Conservation (phyloP, 2,888 invertebrate species). For the Ichneumon xanthorius region DNA sequence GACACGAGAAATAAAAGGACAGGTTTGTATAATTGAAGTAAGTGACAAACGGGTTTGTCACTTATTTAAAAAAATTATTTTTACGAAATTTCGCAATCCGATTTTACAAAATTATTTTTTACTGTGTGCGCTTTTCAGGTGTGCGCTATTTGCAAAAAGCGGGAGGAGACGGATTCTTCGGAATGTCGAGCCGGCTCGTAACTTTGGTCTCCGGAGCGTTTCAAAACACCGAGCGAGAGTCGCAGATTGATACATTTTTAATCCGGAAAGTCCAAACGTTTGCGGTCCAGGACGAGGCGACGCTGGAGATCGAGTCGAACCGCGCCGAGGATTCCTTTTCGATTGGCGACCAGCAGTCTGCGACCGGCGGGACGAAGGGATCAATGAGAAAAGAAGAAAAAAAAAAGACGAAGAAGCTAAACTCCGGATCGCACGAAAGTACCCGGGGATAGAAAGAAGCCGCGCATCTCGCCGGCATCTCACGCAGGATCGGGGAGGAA, state of each 20-base stretch:
- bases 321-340: slow-evolving; percentile 46
- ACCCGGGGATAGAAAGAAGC: slow-evolving; percentile 54
- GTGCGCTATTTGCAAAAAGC: slow-evolving; percentile 17
- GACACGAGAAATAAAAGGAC: no score
- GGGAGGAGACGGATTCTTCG: slow-evolving; percentile 35
- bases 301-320: slow-evolving; percentile 15
- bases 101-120: no score
- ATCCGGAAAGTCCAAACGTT: not conserved
- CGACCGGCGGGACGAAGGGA: slow-evolving; percentile 40
- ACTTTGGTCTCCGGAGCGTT: slow-evolving; percentile 23
- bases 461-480: slow-evolving; percentile 57
- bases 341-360: slow-evolving; percentile 67
- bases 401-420: slow-evolving; percentile 23
- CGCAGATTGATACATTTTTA: slow-evolving; percentile 14
- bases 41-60: no score
- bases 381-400: slow-evolving; percentile 60
- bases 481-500: slow-evolving; percentile 55
- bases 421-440: slow-evolving; percentile 53
- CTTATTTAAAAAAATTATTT: no score
- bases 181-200: not conserved
- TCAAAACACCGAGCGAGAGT: slow-evolving; percentile 8
- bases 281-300: not conserved
- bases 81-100: no score
- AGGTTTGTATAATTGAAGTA: no score
- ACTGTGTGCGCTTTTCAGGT: no score